A percentile compares a stretch with the other conserved stretches of the same genome.
phyloP scores from a whole-genome alignment of 2,797 vertebrate species.

The Diplodus sargus region DNA sequence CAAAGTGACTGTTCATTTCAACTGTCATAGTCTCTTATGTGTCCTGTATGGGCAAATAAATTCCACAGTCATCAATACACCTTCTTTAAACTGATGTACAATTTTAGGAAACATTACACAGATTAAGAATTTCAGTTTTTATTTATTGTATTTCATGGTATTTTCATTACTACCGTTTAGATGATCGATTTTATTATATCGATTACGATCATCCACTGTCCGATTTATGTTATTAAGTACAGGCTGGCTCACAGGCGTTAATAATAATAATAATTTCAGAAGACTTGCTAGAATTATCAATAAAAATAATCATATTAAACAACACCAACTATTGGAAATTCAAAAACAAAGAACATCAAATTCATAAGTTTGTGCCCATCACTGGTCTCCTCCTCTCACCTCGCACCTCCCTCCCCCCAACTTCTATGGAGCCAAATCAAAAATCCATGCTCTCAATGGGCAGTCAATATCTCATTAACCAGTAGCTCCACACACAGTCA shows the following conservation, averaged over 20 bases:
- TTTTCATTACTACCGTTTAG: neutral
- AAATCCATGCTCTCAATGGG: slow-evolving; percentile 88
- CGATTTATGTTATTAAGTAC: neutral
- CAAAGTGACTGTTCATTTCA: neutral
- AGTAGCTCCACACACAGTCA: slow-evolving; percentile 78
- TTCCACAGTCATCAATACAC: slow-evolving; percentile 8
- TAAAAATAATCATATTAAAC: neutral
- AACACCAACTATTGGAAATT: neutral
- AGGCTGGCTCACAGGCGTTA: neutral
- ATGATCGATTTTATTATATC: neutral
- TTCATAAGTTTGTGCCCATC: slow-evolving; percentile 31
- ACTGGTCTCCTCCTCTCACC: slow-evolving; percentile 18
- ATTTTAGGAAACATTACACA: neutral
- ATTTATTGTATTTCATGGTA: neutral
- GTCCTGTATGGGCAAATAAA: neutral
- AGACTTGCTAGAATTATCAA: neutral
- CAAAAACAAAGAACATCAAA: slow-evolving; percentile 21
- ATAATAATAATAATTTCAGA: slow-evolving; percentile 4
- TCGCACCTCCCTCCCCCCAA: slow-evolving; percentile 55
- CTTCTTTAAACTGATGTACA: neutral
- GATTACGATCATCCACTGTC: slow-evolving; percentile 2
- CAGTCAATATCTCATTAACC: slow-evolving; percentile 90
- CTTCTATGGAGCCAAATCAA: slow-evolving; percentile 83
- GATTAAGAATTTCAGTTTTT: neutral
- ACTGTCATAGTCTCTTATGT: neutral